Evolutionary conservation across 2,797 vertebrate genomes (phyloP), one percentile per base, ranked within the genome.

Genomic region (Acipenser oxyrinchus): DNA sequence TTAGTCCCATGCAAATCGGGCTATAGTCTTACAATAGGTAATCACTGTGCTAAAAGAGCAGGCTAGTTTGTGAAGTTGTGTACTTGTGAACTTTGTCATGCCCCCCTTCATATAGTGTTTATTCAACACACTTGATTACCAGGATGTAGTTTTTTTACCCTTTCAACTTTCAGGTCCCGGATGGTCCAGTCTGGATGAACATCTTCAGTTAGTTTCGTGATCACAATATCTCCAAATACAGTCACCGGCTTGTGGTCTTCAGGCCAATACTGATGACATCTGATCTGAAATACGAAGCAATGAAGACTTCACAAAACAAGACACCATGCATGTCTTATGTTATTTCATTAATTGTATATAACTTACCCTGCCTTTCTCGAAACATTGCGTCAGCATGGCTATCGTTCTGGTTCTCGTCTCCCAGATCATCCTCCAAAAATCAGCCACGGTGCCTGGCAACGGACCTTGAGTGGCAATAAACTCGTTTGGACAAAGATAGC

Each of bases 371-470:
- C 94, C 95, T 87, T 98, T 99, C 80, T 98, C 96, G 73, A 94
- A 97, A 78, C 97, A 99, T 49, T 97, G 95, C 8, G 95, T 96
- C 69, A 98, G 91, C 97, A 98, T 98, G 70, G 95, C 93, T 49
- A 99, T 88, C 65, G 94, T 96, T 85, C 90, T 94, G 2, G 95
- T 91, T 81, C 94, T 90, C 0, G 97, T 98, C 82, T 99, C 96
- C 96, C 95, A 98, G 65, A 99, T 93, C 97, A 99, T 98, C 84
- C 95, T 93, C 96, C 97, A 98, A 77, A 99, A 99, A 82, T 98
- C 97, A 0, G 94, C 96, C 75, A 99, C 96, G 0, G 97, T 99
- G 77, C 96, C 93, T 49, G 96, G 93, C 70, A 99, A 84, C 11
- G 97, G 96, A 52, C 96, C 96, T 85, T 99, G 97, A 67, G 95